A percentile compares a stretch with the other conserved stretches of the same genome.
phyloP scores from a whole-genome alignment of 2,888 invertebrate genomes.

The Agrotis exclamationis region DNA sequence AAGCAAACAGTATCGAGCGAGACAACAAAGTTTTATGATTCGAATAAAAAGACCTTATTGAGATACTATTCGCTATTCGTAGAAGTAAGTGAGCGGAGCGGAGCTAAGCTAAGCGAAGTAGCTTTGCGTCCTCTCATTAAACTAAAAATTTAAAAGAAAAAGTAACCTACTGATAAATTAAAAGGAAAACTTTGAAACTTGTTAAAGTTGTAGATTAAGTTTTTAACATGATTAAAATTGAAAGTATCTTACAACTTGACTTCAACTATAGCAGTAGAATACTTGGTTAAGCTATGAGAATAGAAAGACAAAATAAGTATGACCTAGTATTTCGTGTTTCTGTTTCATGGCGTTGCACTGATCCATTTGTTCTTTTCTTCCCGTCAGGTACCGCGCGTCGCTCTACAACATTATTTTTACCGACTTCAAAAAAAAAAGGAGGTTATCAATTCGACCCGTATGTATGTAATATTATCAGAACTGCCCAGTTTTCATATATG shows the following conservation, averaged over 20 bases:
- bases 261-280: too few species aligned
- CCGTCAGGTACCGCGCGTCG: too few species aligned
- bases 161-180: conserved; percentile 39
- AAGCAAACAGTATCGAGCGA: conserved; percentile 21
- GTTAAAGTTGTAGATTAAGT: conserved; percentile 23
- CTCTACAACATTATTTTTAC: too few species aligned
- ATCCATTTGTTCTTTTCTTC: too few species aligned
- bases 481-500: too few species aligned
- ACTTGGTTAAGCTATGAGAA: too few species aligned
- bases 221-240: conserved; percentile 44
- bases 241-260: background rate
- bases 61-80: background rate
- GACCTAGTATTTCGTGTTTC: too few species aligned
- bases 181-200: conserved; percentile 34
- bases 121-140: conserved; percentile 12
- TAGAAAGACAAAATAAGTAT: too few species aligned
- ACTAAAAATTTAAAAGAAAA: conserved; percentile 22
- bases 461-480: too few species aligned
- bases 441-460: too few species aligned
- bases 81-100: background rate
- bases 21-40: conserved; percentile 37
- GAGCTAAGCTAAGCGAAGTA: conserved; percentile 10
- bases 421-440: too few species aligned
- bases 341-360: too few species aligned
- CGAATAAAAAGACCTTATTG: conserved; percentile 7